Evolutionary conservation across 2,113 vertebrate genomes (phyloP).

Genomic region (Mustela lutreola): DNA sequence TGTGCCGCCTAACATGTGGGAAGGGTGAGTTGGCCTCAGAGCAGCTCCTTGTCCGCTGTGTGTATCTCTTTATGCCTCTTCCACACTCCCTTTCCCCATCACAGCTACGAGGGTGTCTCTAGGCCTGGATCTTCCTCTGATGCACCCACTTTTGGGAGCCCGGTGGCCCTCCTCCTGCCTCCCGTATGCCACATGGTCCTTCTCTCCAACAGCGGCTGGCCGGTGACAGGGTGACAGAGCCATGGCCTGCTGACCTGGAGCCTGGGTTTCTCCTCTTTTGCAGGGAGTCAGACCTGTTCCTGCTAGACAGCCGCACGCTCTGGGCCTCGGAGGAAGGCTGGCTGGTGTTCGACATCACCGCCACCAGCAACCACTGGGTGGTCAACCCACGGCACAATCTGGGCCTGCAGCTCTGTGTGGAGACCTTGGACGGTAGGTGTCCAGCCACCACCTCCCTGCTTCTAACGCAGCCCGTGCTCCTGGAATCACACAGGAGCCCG

Average conservation of each 20-base stretch:
- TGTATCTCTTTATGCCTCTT: not conserved
- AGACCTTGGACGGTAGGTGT: conserved; percentile 92
- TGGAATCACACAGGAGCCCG: not conserved
- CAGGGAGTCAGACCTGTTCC: conserved; percentile 96
- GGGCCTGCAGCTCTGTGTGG: conserved; percentile 95
- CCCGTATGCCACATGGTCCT: not conserved
- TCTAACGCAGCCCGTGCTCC: not conserved
- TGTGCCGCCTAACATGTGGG: not conserved
- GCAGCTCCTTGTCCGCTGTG: not conserved
- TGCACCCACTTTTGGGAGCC: not conserved
- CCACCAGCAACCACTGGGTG: conserved; percentile 98
- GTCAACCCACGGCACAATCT: conserved; percentile 96
- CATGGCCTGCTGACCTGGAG: not conserved
- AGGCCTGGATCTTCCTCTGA: not conserved
- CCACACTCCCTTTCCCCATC: not conserved
- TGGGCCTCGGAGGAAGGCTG: conserved; percentile 98
- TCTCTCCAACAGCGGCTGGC: not conserved
- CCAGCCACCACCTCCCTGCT: not conserved
- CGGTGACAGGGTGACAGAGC: not conserved
- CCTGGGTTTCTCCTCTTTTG: not conserved
- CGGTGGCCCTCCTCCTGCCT: fast-evolving
- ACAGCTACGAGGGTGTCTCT: fast-evolving
- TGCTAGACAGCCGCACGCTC: conserved; percentile 95
- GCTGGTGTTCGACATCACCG: conserved; percentile 98
- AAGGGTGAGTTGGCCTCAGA: fast-evolving